A percentile compares a stretch with the other conserved stretches of the same genome.
phyloP scores from a whole-genome alignment of 2,113 vertebrate genomes.

The Haemorhous mexicanus region DNA sequence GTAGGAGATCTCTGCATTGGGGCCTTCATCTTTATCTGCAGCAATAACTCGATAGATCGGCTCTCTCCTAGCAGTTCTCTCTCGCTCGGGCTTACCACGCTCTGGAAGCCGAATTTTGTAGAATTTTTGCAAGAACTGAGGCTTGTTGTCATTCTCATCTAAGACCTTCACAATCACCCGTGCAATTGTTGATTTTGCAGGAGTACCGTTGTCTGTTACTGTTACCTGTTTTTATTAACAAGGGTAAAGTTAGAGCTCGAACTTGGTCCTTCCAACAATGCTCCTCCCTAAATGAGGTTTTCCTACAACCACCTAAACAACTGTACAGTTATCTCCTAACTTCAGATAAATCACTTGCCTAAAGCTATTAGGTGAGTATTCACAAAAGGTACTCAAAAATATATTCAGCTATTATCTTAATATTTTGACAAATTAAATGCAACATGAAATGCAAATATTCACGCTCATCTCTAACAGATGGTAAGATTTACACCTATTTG shows the following conservation, averaged over 20 bases:
- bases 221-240: conserved; percentile 79
- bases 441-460: not conserved
- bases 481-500: not conserved
- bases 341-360: not conserved
- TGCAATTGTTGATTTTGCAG: conserved; percentile 83
- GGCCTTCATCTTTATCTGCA: conserved; percentile 87
- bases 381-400: not conserved
- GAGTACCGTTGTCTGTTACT: conserved; percentile 85
- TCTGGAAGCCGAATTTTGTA: conserved; percentile 95
- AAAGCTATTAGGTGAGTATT: not conserved
- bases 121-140: conserved; percentile 94
- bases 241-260: not conserved
- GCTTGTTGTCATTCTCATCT: conserved; percentile 96
- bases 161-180: conserved; percentile 92
- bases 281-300: not conserved
- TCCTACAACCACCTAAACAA: not conserved
- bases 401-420: not conserved
- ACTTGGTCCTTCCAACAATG: not conserved
- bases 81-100: conserved; percentile 83
- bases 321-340: not conserved
- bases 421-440: not conserved
- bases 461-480: not conserved
- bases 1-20: conserved; percentile 96
- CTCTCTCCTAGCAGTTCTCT: conserved; percentile 79
- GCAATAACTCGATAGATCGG: conserved; percentile 92